Conservation (phyloP, 2,888 invertebrate genomes). For the Catocala sponsa region DNA sequence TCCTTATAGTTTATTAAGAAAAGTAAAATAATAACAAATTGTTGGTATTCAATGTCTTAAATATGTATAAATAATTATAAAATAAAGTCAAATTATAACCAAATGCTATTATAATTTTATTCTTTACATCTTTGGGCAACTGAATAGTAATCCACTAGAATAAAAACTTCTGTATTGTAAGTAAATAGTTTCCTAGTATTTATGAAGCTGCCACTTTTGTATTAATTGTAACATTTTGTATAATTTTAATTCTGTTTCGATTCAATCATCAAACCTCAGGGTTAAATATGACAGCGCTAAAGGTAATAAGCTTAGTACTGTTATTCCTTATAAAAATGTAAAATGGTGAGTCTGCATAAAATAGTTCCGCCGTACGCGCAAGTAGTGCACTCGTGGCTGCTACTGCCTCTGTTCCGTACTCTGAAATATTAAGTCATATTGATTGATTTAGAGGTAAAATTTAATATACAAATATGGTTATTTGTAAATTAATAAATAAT, state of each 20-base stretch:
- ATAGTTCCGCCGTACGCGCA: slow-evolving; percentile 81
- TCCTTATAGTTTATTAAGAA: too few species aligned
- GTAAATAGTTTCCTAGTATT: too few species aligned
- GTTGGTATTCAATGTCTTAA: background rate
- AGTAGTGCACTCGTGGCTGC: slow-evolving; percentile 89
- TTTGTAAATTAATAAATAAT: too few species aligned
- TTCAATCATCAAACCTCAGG: slow-evolving; percentile 69
- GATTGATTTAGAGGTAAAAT: too few species aligned
- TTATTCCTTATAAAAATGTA: slow-evolving; percentile 92
- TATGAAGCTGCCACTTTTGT: too few species aligned
- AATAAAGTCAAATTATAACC: slow-evolving; percentile 19
- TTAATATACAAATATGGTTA: too few species aligned
- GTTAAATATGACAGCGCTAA: slow-evolving; percentile 91
- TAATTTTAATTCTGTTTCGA: too few species aligned
- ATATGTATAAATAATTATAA: slow-evolving; percentile 12
- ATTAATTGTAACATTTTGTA: too few species aligned
- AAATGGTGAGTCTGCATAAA: slow-evolving; percentile 91
- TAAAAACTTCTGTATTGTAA: too few species aligned
- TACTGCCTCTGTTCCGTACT: slow-evolving; percentile 91
- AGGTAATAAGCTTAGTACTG: slow-evolving; percentile 89
- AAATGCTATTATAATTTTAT: background rate
- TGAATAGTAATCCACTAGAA: too few species aligned
- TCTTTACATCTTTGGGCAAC: too few species aligned
- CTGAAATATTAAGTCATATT: slow-evolving; percentile 64
- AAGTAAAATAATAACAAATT: too few species aligned